A percentile compares a stretch with the other conserved stretches of the same genome.
Evolutionary conservation across 2,888 invertebrate species (phyloP).

Genomic region (Drosophila siamana): DNA sequence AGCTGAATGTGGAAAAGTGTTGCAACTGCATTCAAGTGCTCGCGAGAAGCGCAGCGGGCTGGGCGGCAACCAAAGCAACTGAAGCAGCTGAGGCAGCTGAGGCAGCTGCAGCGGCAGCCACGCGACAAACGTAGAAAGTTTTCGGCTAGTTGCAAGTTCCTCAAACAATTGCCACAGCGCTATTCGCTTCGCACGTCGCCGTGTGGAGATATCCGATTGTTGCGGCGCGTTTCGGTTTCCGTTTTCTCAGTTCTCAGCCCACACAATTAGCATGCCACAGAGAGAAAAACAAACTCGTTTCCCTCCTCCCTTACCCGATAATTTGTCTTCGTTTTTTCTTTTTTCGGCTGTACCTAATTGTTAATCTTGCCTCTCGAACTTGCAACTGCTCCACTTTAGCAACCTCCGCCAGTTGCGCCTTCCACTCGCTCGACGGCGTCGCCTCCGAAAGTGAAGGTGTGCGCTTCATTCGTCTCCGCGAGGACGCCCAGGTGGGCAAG

Average conservation of each 20-base stretch:
- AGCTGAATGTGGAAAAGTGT: conserved; percentile 53
- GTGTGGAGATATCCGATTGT: conserved; percentile 67
- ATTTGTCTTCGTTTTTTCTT: conserved; percentile 70
- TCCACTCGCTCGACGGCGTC: conserved; percentile 89
- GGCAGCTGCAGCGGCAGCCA: conserved; percentile 55
- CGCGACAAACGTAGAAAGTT: conserved; percentile 81
- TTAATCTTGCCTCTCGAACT: conserved; percentile 4
- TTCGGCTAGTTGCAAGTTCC: conserved; percentile 53
- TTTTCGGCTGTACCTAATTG: conserved; percentile 13
- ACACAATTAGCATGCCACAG: conserved; percentile 72
- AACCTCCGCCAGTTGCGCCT: conserved; percentile 91
- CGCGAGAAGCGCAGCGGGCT: conserved; percentile 54
- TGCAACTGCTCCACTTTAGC: conserved; percentile 49
- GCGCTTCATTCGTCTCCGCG: conserved; percentile 93
- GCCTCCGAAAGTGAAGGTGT: conserved; percentile 89
- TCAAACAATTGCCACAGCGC: conserved; percentile 49
- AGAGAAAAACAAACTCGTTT: not conserved
- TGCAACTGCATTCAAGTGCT: conserved; percentile 28
- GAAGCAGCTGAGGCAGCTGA: not conserved
- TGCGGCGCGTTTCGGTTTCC: conserved; percentile 39
- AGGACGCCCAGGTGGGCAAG: conserved; percentile 91
- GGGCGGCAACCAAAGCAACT: not conserved
- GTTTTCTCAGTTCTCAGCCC: conserved; percentile 76
- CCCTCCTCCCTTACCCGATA: conserved; percentile 23
- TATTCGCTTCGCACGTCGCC: conserved; percentile 66